Conservation (phyloP, 2,113 vertebrate species). For the Prunella fulvescens region DNA sequence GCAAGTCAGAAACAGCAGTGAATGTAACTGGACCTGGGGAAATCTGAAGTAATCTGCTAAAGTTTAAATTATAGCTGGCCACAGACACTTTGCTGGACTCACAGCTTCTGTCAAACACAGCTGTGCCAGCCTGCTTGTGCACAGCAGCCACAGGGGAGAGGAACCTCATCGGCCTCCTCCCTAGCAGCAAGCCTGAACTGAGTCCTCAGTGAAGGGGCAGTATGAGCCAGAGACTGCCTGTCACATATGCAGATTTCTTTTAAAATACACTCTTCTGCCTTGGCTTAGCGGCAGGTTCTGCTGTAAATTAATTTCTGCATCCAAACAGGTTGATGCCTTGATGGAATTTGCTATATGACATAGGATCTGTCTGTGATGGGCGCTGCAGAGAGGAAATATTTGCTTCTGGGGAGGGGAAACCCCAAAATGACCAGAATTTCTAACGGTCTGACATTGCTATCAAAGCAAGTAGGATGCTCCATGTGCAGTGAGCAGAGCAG, state of each 20-base stretch:
- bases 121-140: neutral
- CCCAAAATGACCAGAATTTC: neutral
- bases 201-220: neutral
- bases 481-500: neutral
- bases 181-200: neutral
- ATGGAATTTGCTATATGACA: neutral
- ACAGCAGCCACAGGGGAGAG: neutral
- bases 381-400: neutral
- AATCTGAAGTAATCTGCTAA: rapidly evolving
- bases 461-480: neutral
- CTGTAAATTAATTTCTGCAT: neutral
- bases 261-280: neutral
- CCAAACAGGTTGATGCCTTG: neutral
- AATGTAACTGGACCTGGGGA: neutral
- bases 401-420: neutral
- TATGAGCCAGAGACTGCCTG: neutral
- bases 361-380: neutral
- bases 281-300: neutral
- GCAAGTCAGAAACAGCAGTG: neutral
- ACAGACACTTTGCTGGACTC: neutral
- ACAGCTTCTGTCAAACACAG: neutral
- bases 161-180: neutral
- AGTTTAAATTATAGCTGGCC: neutral
- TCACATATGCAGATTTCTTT: rapidly evolving
- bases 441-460: neutral